Evolutionary conservation across 2,113 vertebrate genomes (phyloP).

Genomic region (Ramphastos sulfuratus): DNA sequence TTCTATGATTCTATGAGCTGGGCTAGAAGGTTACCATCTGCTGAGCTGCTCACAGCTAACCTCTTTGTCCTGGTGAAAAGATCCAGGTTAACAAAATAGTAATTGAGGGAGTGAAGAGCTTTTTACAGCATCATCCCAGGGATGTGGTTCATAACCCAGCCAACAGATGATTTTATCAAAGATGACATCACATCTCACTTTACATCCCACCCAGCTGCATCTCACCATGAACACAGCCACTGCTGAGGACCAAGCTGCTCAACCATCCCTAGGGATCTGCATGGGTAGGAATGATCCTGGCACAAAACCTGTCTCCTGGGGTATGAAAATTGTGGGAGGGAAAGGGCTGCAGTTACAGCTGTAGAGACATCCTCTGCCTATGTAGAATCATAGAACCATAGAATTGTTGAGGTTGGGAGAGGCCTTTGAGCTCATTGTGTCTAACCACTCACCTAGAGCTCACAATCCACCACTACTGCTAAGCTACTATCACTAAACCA

Average conservation of each 20-base stretch:
- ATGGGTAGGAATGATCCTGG: background rate
- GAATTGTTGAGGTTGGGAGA: no score
- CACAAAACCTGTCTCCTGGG: background rate
- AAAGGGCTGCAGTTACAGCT: background rate
- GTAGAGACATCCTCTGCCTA: background rate
- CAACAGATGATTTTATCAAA: rapidly evolving
- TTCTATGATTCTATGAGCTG: background rate
- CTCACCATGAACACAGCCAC: background rate
- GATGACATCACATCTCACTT: background rate
- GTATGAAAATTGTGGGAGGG: rapidly evolving
- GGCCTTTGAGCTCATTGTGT: no score
- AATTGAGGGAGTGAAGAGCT: rapidly evolving
- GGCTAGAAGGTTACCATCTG: rapidly evolving
- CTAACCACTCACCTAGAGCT: no score
- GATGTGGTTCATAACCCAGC: background rate
- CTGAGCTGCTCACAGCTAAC: rapidly evolving
- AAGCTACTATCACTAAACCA: no score
- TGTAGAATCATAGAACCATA: no score
- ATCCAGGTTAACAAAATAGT: background rate
- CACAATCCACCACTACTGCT: no score
- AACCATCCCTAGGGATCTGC: rapidly evolving
- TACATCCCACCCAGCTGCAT: background rate
- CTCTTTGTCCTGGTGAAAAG: rapidly evolving
- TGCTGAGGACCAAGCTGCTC: rapidly evolving
- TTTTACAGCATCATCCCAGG: background rate